Conservation (phyloP, 2,113 vertebrate species). For the Oxyura jamaicensis region DNA sequence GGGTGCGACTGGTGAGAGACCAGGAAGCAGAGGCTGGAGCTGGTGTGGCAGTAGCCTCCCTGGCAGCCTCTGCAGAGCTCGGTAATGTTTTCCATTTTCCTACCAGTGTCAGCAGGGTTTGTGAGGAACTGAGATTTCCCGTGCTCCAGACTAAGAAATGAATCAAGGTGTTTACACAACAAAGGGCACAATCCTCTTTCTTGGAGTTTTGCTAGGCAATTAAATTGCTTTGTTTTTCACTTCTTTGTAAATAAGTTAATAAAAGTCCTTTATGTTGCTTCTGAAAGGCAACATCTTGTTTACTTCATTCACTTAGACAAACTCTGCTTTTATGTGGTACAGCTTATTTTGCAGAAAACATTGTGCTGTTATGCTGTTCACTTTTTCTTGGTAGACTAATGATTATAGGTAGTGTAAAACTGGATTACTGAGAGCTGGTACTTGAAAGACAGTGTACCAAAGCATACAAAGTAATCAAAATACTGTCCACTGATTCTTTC, state of each 20-base stretch:
- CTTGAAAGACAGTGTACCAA: neutral
- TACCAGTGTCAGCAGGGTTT: neutral
- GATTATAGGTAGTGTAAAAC: neutral
- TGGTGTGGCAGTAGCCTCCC: neutral
- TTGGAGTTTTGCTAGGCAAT: neutral
- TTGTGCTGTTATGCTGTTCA: conserved; percentile 4
- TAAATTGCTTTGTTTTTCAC: conserved; percentile 28
- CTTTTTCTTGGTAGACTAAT: neutral
- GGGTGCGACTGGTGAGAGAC: neutral
- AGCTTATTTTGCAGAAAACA: neutral
- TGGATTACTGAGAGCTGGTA: neutral
- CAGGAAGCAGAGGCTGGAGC: neutral
- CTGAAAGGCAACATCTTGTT: conserved; percentile 17
- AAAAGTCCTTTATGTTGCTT: neutral
- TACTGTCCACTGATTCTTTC: conserved; percentile 67
- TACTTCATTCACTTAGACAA: neutral
- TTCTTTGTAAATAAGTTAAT: conserved; percentile 4
- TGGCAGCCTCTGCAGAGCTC: neutral
- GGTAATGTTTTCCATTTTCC: conserved; percentile 24
- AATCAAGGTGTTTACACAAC: conserved; percentile 20
- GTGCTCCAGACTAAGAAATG: conserved; percentile 40
- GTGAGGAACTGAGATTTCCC: conserved; percentile 57
- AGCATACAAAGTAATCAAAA: neutral
- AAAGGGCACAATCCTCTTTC: neutral
- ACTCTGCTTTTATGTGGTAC: conserved; percentile 45